phyloP scores from a whole-genome alignment of 2,113 vertebrate genomes.

The Rostratula benghalensis region DNA sequence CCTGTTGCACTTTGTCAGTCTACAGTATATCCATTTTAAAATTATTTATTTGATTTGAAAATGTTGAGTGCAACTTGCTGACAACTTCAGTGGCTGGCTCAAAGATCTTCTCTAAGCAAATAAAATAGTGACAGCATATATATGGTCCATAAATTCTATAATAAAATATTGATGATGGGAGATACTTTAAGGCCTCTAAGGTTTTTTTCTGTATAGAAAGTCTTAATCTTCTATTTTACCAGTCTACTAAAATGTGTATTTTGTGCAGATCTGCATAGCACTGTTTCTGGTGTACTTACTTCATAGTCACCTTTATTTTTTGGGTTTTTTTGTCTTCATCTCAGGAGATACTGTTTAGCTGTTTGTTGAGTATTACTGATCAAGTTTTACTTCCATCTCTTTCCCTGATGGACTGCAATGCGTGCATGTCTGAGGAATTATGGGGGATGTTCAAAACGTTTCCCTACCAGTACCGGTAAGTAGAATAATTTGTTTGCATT shows the following conservation, averaged over 20 bases:
- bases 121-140: neutral
- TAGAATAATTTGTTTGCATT: neutral
- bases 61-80: neutral
- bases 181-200: neutral
- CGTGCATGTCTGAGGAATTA: constrained; percentile 93
- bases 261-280: accelerated
- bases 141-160: neutral
- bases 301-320: neutral
- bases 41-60: neutral
- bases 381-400: constrained; percentile 89
- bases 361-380: constrained; percentile 87
- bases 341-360: constrained; percentile 86
- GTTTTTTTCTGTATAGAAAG: neutral
- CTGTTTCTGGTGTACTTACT: neutral
- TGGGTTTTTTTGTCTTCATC: constrained; percentile 41
- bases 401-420: constrained; percentile 90
- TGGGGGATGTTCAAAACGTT: constrained; percentile 98
- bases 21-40: neutral
- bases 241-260: neutral
- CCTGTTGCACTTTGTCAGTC: neutral
- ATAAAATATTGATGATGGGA: neutral
- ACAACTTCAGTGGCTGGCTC: neutral
- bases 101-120: neutral
- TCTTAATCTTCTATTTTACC: neutral
- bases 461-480: constrained; percentile 92